Evolutionary conservation across 2,113 vertebrate species (phyloP).

Genomic region (Saccopteryx bilineata): DNA sequence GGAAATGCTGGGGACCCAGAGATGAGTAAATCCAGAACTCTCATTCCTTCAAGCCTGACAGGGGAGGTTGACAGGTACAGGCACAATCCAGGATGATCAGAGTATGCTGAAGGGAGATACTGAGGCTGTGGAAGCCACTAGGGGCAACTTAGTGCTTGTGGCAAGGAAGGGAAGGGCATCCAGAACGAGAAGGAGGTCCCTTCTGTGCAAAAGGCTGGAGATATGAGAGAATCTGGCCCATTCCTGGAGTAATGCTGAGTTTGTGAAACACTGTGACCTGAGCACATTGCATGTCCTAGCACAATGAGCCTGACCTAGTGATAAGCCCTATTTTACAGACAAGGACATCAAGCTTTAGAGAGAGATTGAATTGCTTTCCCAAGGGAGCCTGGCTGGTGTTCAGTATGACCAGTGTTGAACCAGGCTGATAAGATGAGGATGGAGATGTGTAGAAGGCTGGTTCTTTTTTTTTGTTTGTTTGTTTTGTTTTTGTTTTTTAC

Average conservation of each 20-base stretch:
- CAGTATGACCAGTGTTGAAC: not conserved
- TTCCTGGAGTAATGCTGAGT: not conserved
- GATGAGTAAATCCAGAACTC: not conserved
- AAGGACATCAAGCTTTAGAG: not conserved
- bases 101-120: not conserved
- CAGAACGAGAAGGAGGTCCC: not conserved
- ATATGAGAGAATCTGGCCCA: not conserved
- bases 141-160: not conserved
- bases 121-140: not conserved
- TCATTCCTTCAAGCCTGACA: not conserved
- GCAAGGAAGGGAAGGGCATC: not conserved
- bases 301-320: not conserved
- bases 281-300: not conserved
- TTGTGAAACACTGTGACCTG: not conserved
- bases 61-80: not conserved
- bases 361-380: not conserved
- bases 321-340: not conserved
- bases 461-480: too few species aligned
- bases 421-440: not conserved
- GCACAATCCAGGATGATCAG: not conserved
- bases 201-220: not conserved
- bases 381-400: not conserved
- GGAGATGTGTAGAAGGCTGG: not conserved
- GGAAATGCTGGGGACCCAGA: not conserved
- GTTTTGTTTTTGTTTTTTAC: too few species aligned